A percentile compares a stretch with the other conserved stretches of the same genome.
These are phyloP conservation scores for Heliothis virescens DNA, from an alignment of 1,140 invertebrate genomes.

Conservation along the genomic window DNA sequence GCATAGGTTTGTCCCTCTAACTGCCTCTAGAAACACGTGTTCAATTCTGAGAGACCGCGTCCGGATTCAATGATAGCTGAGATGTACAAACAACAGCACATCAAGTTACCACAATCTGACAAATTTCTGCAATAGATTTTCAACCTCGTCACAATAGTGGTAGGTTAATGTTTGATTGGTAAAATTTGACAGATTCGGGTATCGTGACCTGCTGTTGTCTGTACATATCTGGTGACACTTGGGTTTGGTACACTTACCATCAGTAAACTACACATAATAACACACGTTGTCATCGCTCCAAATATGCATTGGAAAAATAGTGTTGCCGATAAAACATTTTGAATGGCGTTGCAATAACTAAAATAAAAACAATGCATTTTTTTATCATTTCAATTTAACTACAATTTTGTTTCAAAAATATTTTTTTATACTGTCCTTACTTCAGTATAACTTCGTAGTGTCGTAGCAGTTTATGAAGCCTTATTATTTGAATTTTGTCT, in stretches of 20 bases:
- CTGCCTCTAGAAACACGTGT: no score
- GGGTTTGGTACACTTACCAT: slow-evolving; percentile 55
- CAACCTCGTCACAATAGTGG: no score
- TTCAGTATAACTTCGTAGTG: slow-evolving; percentile 69
- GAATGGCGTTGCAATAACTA: slow-evolving; percentile 65
- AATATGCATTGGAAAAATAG: slow-evolving; percentile 70
- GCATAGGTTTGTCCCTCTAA: no score
- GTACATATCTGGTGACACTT: no score
- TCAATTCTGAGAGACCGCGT: no score
- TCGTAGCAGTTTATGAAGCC: slow-evolving; percentile 59
- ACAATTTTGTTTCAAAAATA: background rate
- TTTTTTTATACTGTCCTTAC: slow-evolving; percentile 54
- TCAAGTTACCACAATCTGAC: no score
- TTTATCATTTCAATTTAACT: background rate
- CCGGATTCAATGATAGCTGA: no score
- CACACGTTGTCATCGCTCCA: slow-evolving; percentile 67
- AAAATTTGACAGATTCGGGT: no score
- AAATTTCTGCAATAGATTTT: no score
- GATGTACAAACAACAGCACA: no score
- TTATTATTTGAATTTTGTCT: slow-evolving; percentile 48
- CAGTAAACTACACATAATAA: slow-evolving; percentile 61
- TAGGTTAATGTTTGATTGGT: no score
- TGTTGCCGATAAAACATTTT: slow-evolving; percentile 64
- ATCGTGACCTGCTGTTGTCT: no score
- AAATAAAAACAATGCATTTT: slow-evolving; percentile 48